Percentiles rank a stretch among this genome's conserved stretches.
These are phyloP conservation scores for Symphodus melops DNA, from an alignment of 2,113 vertebrate genomes.

Conservation along the genomic window DNA sequence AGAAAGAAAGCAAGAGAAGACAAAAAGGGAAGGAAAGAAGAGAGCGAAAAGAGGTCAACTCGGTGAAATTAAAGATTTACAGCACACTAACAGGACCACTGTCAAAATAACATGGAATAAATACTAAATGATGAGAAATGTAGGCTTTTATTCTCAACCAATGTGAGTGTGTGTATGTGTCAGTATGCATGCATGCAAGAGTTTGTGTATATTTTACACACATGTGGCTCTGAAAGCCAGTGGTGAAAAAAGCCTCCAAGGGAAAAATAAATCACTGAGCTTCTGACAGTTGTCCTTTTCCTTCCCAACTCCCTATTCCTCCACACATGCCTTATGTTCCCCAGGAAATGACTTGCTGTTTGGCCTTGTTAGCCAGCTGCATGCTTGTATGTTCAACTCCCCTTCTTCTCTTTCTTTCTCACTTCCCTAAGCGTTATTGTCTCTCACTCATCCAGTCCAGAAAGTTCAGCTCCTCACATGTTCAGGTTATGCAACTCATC, in stretches of 20 bases:
- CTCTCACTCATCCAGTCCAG: conserved; percentile 53
- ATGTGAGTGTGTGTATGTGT: conserved; percentile 41
- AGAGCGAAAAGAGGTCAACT: conserved; percentile 70
- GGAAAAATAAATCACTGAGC: conserved; percentile 79
- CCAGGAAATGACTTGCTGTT: conserved; percentile 77
- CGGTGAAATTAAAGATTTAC: conserved; percentile 77
- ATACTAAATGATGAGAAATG: conserved; percentile 67
- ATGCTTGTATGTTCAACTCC: conserved; percentile 65
- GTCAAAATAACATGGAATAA: conserved; percentile 72
- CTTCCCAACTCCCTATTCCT: conserved; percentile 78
- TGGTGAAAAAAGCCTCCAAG: conserved; percentile 77
- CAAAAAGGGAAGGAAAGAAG: conserved; percentile 26
- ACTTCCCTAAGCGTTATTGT: conserved; percentile 50
- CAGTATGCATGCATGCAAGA: conserved; percentile 61
- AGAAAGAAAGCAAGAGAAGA: conserved; percentile 43
- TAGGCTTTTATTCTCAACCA: conserved; percentile 69
- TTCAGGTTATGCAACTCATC: conserved; percentile 58
- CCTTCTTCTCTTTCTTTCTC: conserved; percentile 33
- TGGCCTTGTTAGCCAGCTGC: conserved; percentile 82
- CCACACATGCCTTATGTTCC: conserved; percentile 77
- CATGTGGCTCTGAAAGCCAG: conserved; percentile 76
- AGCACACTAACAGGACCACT: conserved; percentile 68
- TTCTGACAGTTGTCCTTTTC: conserved; percentile 81
- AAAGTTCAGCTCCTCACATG: conserved; percentile 55
- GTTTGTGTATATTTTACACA: conserved; percentile 72